These are phyloP conservation scores for Varecia variegata DNA, from an alignment of 2,797 vertebrate species.

Conservation along the genomic window DNA sequence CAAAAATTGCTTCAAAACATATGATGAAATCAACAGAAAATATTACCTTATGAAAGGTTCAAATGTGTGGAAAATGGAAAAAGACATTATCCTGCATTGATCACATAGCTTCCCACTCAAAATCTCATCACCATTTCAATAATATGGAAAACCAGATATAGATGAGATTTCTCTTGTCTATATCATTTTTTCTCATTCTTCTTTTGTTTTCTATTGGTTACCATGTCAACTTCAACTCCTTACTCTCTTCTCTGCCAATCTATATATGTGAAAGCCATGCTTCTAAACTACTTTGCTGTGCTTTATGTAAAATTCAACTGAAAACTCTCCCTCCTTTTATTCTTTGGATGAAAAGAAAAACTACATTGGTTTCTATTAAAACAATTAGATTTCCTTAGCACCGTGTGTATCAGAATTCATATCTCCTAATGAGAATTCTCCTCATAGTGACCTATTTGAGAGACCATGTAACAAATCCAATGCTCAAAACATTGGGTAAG, in stretches of 20 bases:
- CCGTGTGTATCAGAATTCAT: not conserved
- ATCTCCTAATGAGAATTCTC: not conserved
- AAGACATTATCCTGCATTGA: not conserved
- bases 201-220: not conserved
- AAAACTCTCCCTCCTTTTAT: constrained; percentile 1
- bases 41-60: constrained; percentile 14
- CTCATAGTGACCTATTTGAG: not conserved
- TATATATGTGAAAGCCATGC: not conserved
- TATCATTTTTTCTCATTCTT: not conserved
- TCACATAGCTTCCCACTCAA: not conserved
- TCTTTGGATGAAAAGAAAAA: constrained; percentile 18
- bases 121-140: not conserved
- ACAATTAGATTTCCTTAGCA: constrained; percentile 9
- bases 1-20: constrained; percentile 36
- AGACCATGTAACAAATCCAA: not conserved
- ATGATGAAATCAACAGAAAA: constrained; percentile 29
- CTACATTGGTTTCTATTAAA: constrained; percentile 36
- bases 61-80: not conserved
- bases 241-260: not conserved
- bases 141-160: not conserved
- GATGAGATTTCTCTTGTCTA: not conserved
- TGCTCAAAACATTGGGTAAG: not conserved
- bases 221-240: not conserved
- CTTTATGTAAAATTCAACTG: constrained; percentile 39
- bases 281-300: not conserved